Conservation (phyloP, 92 coral and sea anemone species). For the Parazoanthus atlanticus region DNA sequence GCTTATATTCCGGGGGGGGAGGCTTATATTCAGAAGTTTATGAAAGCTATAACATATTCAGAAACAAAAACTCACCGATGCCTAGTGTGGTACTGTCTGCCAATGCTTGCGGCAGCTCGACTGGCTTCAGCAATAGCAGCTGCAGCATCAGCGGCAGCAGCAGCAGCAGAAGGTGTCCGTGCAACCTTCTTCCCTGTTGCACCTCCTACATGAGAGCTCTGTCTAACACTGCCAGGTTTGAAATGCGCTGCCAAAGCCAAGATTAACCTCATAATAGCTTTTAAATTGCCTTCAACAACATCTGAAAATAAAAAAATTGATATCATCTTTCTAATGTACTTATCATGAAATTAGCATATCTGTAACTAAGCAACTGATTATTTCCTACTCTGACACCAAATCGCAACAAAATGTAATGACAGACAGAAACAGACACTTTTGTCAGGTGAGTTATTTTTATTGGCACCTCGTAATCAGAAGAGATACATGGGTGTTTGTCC, state of each 20-base stretch:
- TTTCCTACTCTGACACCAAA: background rate
- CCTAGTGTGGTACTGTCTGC: conserved; percentile 76
- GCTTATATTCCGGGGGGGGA: too few relatives aligned
- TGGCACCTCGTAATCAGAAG: too few relatives aligned
- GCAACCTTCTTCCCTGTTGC: conserved; percentile 66
- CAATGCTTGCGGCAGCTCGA: conserved; percentile 95
- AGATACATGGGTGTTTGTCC: too few relatives aligned
- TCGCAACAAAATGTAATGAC: too few relatives aligned
- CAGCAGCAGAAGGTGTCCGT: conserved; percentile 95
- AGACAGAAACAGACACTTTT: too few relatives aligned
- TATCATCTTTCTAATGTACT: background rate
- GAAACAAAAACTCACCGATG: conserved; percentile 59
- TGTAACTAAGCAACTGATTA: too few relatives aligned
- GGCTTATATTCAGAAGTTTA: too few relatives aligned
- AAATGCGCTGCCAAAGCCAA: conserved; percentile 97
- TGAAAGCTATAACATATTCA: too few relatives aligned
- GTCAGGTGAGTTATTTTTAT: too few relatives aligned
- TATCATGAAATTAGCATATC: too few relatives aligned
- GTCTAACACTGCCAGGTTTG: conserved; percentile 96
- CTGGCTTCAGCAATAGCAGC: conserved; percentile 98
- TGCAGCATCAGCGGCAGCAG: conserved; percentile 99
- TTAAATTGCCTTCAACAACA: conserved; percentile 89
- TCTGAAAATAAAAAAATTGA: conserved; percentile 57
- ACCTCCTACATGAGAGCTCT: conserved; percentile 56
- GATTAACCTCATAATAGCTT: conserved; percentile 93